Evolutionary conservation across 2,888 invertebrate genomes (phyloP), one percentile per base, ranked within the genome.

Genomic region (Oegoconia quadripuncta): DNA sequence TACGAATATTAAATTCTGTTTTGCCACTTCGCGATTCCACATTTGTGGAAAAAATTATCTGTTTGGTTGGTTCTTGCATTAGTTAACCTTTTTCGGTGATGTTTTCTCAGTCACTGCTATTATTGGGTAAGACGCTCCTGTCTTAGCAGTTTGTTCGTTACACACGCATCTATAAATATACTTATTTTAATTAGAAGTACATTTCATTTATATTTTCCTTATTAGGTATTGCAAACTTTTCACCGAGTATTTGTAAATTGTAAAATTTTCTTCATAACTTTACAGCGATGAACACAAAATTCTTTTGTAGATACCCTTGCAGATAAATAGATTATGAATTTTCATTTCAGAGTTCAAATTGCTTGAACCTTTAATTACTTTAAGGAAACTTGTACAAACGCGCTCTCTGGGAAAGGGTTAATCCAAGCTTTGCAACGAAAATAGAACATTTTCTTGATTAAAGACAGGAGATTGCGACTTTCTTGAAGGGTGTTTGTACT

Each of bases 1-100:
- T 75, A 86, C 87, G 83, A 86, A 87, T 87, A 87, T 87, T 86
- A 87, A 86, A 87, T 86, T 86, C 81, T 86, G 86, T 87, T 87
- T 86, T 86, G 84, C 83, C 83, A 84, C 82, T 86, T 87, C 74
- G 76, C 79, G 75, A 80, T 74, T 83, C 75, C 74, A 79, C 79
- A 79, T 79, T 68, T 70, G 59, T 66, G 69, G 3, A n/a, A 22
- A 76, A 77, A 80, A 81, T 74, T 74, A 80, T 81, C 70, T 67
- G 74, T 75, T 75, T 69, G 71, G 65, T 72, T 68, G 61, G 64
- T 63, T 64, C 73, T 70, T 75, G 69, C 72, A 78, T 77, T 77
- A 78, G n/a, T 78, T 78, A 75, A 76, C 74, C 62, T 68, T 73
- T 75, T 71, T 63, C 59, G 63, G 50, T 55, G 56, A 63, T 59